phyloP scores from a whole-genome alignment of 2,888 invertebrate species.

The Lacanobia oleracea region DNA sequence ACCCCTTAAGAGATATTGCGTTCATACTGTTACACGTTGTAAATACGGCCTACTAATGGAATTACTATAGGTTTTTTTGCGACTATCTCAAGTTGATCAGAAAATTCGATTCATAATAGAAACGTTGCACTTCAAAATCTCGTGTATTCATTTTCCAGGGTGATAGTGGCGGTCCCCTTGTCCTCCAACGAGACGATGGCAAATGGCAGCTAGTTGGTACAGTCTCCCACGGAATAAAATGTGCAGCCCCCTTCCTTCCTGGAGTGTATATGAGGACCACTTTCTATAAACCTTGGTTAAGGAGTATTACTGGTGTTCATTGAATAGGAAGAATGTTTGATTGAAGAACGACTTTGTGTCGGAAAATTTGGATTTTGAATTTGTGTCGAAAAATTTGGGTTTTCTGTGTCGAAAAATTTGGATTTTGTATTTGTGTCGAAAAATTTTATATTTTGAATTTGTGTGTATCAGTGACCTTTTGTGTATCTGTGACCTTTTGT shows the following conservation, averaged over 20 bases:
- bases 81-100: too few species aligned
- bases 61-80: too few species aligned
- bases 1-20: too few species aligned
- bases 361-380: neutral
- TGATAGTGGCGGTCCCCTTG: slow-evolving; percentile 97
- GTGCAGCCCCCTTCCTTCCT: slow-evolving; percentile 97
- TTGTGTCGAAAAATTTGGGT: neutral
- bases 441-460: neutral
- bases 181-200: slow-evolving; percentile 95
- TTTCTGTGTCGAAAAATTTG: slow-evolving; percentile 4
- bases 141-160: slow-evolving; percentile 91
- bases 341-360: neutral
- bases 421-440: neutral
- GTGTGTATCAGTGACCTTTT: neutral
- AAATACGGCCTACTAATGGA: too few species aligned
- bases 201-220: slow-evolving; percentile 97
- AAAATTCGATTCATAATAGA: too few species aligned
- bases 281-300: slow-evolving; percentile 97
- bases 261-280: slow-evolving; percentile 98
- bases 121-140: too few species aligned
- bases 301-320: slow-evolving; percentile 95
- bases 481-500: too few species aligned
- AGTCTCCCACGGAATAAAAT: slow-evolving; percentile 98
- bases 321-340: slow-evolving; percentile 67
- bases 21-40: too few species aligned